A percentile compares a stretch with the other conserved stretches of the same genome.
Conservation (phyloP, 2,888 invertebrate species). For the Callimorpha dominula region DNA sequence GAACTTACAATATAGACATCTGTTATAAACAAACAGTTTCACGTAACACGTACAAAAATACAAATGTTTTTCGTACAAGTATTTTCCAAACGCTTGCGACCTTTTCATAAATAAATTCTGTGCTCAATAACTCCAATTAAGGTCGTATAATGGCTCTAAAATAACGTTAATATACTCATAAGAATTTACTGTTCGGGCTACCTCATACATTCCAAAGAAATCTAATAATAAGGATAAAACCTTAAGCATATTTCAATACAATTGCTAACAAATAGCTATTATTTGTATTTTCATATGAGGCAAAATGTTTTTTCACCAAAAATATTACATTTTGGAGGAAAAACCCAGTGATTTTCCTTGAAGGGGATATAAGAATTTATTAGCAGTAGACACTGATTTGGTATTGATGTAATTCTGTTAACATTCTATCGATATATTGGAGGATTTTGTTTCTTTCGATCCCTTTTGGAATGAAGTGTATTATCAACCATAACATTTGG, state of each 20-base stretch:
- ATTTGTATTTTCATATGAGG: slow-evolving; percentile 18
- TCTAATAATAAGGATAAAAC: slow-evolving; percentile 14
- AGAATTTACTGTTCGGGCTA: slow-evolving; percentile 9
- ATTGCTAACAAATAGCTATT: slow-evolving; percentile 24
- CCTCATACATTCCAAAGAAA: slow-evolving; percentile 14
- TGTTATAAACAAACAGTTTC: not conserved
- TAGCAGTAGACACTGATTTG: slow-evolving; percentile 10
- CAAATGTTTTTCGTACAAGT: not conserved
- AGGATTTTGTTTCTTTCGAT: not conserved
- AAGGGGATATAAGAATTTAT: slow-evolving; percentile 15
- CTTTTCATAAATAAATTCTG: slow-evolving; percentile 7
- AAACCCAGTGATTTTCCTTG: slow-evolving; percentile 9
- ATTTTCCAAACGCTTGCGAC: not conserved
- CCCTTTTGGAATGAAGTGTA: not conserved
- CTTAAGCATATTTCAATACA: slow-evolving; percentile 16
- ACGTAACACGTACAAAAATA: not conserved
- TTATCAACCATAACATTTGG: not conserved
- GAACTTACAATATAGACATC: not conserved
- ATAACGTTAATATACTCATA: slow-evolving; percentile 15
- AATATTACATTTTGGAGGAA: slow-evolving; percentile 21
- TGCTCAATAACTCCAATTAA: slow-evolving; percentile 10
- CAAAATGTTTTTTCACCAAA: slow-evolving; percentile 19
- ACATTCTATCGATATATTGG: not conserved
- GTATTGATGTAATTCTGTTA: slow-evolving; percentile 14
- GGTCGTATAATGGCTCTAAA: slow-evolving; percentile 8